Base-by-base conservation (phyloP, 2,797 vertebrate genomes). In the Hypotaenidia okinawae region DNA sequence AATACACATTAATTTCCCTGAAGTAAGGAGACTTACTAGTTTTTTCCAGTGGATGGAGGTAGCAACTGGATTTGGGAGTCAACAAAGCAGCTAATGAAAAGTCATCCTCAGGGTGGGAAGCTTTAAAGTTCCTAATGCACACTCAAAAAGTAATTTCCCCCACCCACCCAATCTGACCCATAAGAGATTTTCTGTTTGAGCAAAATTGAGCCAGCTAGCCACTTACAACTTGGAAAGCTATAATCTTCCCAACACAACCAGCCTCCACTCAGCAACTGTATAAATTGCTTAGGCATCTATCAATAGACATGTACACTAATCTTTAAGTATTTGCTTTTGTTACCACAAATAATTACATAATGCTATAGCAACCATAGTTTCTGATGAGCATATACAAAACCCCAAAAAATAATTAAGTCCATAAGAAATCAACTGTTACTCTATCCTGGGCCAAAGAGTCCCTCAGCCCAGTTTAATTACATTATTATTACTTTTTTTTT, bases 41-140 rank as follows among this genome's bases (percentile, higher is more conserved):
- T 95, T 91, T 93, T 90, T 84, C 92, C 90, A 87, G 57, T 37
- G 79, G 43, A 90, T 32, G 27, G 47, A 91, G 24, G 54, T 61
- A 90, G 88, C 35, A 94, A 77, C 54, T 80, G 43, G 35, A 77
- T 87, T 88, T 77, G 61, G 54, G 66, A 93, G 64, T 76, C 43
- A 91, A 77, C 41, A 89, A 78, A 79, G 49, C 70, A 64, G 16
- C 33, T 87, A 84, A 72, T 25, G 81, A 74, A 82, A 96, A 92
- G 45, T 88, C 51, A 72, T 51, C 43, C 33, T 86, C 45, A 55
- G 84, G 47, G n/a, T 49, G 55, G 81, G 59, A 93, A 83, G 58
- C 62, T 90, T 76, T 83, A 30, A 79, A 75, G 68, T 73, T 83
- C 11, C 2, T 55, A 80, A 91, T 33, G 47, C 0, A 1, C 39